Conservation (phyloP, 2,797 vertebrate genomes). For the Paramormyrops hopkinsi region DNA sequence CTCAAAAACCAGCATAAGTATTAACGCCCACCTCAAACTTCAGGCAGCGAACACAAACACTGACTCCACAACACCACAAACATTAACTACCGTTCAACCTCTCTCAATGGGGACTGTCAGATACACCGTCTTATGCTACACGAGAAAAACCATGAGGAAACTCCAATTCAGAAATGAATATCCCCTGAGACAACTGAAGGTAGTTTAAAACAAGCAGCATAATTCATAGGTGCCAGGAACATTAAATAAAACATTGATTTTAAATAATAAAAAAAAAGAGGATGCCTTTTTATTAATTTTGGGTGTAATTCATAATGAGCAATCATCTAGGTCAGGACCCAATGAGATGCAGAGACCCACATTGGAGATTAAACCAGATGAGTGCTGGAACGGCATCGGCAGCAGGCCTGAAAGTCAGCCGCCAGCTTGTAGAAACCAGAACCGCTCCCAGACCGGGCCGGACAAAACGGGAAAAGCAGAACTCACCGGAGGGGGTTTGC, state of each 20-base stretch:
- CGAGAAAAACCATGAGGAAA: neutral
- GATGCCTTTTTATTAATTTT: conserved; percentile 9
- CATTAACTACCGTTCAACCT: neutral
- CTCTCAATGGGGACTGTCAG: neutral
- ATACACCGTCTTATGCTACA: neutral
- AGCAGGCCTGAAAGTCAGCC: neutral
- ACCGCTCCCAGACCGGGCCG: neutral
- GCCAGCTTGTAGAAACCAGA: neutral
- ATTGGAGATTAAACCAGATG: neutral
- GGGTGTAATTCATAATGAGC: neutral
- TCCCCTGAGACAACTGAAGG: neutral
- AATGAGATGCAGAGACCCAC: neutral
- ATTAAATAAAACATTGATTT: neutral
- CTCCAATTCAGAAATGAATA: neutral
- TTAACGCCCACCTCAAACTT: neutral
- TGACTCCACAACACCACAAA: neutral
- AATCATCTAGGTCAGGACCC: neutral
- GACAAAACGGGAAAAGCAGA: neutral
- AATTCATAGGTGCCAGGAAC: neutral
- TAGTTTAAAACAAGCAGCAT: neutral
- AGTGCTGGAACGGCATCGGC: neutral
- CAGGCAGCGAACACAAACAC: neutral
- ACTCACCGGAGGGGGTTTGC: neutral
- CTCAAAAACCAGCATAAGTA: neutral
- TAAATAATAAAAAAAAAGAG: neutral